Evolutionary conservation across 2,113 vertebrate genomes (phyloP), one percentile per base, ranked within the genome.

Genomic region (Caranx ignobilis): DNA sequence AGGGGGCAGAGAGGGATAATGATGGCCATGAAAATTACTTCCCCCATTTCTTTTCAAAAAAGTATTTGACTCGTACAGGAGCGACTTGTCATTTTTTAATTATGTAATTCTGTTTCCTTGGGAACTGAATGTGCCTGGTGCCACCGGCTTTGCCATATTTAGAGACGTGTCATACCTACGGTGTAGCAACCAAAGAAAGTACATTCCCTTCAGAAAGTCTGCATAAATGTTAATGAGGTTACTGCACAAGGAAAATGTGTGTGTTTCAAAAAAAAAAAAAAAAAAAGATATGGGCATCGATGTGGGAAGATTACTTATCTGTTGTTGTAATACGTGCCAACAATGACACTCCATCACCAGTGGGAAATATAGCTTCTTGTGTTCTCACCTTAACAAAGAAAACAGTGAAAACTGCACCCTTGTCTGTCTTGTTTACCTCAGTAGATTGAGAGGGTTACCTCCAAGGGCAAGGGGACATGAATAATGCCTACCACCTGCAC

Each of bases 401-500:
- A 91, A 90, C 80, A 81, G 81, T 81, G 85, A 73, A 88, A 89
- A 88, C 67, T 85, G 86, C 84, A 89, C 86, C 79, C 71, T 70
- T 89, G 90, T 87, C 91, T 92, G 89, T 91, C 91, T 94, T 92
- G 90, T 93, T 94, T 93, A 93, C 90, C 85, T 83, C 90, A 34
- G 77, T 90, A 92, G 93, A 95, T 93, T 88, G 89, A 94, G 88
- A 91, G 90, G 83, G 88, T 92, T 90, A 91, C 84, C 93, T 93
- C 89, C 93, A 94, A 93, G 93, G 93, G 91, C 93, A 93, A 89
- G 90, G 88, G 85, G 82, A 89, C 92, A 92, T 95, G 93, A 95
- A 89, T 95, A 93, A 95, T 94, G 91, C 75, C 87, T 85, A 79
- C 83, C 89, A 94, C 93, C 94, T 94, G 93, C 91, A 94, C 92